Percentiles rank a stretch among this genome's conserved stretches.
phyloP scores from a whole-genome alignment of 2,888 invertebrate species.

The Octodonta nipae region DNA sequence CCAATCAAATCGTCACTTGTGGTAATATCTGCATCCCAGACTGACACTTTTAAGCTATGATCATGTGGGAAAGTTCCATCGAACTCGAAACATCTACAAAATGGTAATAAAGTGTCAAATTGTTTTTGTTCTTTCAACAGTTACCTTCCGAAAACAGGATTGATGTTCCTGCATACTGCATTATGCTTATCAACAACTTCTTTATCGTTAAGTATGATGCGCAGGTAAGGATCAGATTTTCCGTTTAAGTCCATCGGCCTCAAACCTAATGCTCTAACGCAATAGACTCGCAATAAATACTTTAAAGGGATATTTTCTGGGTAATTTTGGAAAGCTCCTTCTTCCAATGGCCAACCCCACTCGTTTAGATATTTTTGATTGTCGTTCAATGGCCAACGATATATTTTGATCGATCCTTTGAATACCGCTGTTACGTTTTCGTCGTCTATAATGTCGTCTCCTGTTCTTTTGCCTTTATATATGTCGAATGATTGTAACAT shows the following conservation, averaged over 20 bases:
- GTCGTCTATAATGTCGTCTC: conserved; percentile 37
- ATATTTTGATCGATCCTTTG: conserved; percentile 38
- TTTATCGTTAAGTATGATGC: conserved; percentile 53
- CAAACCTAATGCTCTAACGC: conserved; percentile 58
- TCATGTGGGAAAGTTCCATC: conserved; percentile 62
- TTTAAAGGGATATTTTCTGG: conserved; percentile 49
- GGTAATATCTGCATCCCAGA: conserved; percentile 61
- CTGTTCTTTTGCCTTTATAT: conserved; percentile 44
- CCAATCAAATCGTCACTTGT: conserved; percentile 70
- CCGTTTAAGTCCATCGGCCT: conserved; percentile 56
- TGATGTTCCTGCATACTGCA: conserved; percentile 56
- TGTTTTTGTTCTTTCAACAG: too few species aligned
- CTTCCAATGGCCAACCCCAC: conserved; percentile 43
- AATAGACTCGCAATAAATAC: conserved; percentile 62
- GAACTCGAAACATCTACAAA: conserved; percentile 57
- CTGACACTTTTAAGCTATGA: conserved; percentile 54
- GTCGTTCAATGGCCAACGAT: conserved; percentile 49
- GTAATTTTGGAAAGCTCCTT: conserved; percentile 47
- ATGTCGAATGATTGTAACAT: conserved; percentile 49
- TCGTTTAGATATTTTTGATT: conserved; percentile 31
- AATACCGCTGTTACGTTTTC: conserved; percentile 31
- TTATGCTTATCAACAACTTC: conserved; percentile 53
- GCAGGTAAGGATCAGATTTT: conserved; percentile 66
- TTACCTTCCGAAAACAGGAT: conserved; percentile 73
- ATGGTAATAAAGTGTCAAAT: conserved; percentile 12